Percentiles rank a stretch among this genome's conserved stretches.
Evolutionary conservation across 1,140 invertebrate genomes (phyloP).

Genomic region (Micrasema longulum): DNA sequence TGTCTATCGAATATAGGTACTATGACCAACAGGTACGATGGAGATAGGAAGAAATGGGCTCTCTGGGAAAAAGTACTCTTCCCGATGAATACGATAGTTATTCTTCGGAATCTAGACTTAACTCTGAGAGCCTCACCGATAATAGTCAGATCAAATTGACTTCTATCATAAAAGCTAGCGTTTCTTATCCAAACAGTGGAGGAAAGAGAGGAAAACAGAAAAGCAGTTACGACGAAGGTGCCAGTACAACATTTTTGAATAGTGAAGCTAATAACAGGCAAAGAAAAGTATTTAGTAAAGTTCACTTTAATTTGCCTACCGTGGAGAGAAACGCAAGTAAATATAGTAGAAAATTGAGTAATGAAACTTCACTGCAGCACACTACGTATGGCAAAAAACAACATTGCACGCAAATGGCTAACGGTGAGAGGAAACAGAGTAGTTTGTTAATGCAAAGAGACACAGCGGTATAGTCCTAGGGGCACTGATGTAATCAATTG

Average conservation of each 20-base stretch:
- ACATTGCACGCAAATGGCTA: not conserved
- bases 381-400: not conserved
- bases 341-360: not conserved
- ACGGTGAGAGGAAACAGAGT: not conserved
- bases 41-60: constrained; percentile 25
- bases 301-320: constrained; percentile 27
- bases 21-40: constrained; percentile 11
- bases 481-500: too few relatives aligned
- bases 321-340: not conserved
- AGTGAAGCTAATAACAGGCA: not conserved
- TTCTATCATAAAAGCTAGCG: constrained; percentile 15
- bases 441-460: not conserved
- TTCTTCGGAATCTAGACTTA: constrained; percentile 19
- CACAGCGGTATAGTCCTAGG: constrained; percentile 12
- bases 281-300: constrained; percentile 18
- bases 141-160: constrained; percentile 10
- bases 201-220: not conserved
- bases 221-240: not conserved
- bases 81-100: constrained; percentile 25
- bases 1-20: constrained; percentile 25
- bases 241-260: not conserved
- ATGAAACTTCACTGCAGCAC: not conserved
- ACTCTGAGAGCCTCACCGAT: constrained; percentile 8
- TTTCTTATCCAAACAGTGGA: constrained; percentile 1
- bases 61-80: constrained; percentile 16